Conservation (phyloP, 1,140 invertebrate genomes). For the Drosophila chauvacae region DNA sequence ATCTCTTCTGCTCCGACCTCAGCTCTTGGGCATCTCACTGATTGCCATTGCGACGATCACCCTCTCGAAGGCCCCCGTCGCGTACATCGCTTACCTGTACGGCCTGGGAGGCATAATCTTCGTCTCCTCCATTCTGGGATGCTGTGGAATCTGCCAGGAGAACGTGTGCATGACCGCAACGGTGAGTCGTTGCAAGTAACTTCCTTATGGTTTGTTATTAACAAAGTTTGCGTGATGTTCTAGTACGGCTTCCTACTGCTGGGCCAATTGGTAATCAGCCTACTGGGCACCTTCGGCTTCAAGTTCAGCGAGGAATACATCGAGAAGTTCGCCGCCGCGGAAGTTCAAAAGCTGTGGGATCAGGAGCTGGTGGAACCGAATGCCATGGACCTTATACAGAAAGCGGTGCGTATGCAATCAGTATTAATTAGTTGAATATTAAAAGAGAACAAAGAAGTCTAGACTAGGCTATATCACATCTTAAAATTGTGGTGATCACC, state of each 20-base stretch:
- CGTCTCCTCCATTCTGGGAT: conserved; percentile 68
- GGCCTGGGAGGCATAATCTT: conserved; percentile 66
- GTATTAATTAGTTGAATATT: too few species aligned
- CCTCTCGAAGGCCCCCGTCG: conserved; percentile 52
- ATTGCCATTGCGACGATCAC: conserved; percentile 57
- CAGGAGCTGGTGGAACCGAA: conserved; percentile 45
- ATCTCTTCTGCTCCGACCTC: conserved; percentile 31
- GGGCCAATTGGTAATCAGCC: conserved; percentile 51
- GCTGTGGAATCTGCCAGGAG: conserved; percentile 76
- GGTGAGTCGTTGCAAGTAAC: conserved; percentile 51
- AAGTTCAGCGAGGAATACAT: conserved; percentile 61
- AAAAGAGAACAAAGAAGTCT: background rate
- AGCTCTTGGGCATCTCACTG: conserved; percentile 63
- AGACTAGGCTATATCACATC: too few species aligned
- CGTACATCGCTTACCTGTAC: conserved; percentile 59
- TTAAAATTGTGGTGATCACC: too few species aligned
- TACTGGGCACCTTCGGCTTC: conserved; percentile 52
- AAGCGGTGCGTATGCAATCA: conserved; percentile 31
- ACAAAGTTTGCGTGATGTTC: conserved; percentile 3
- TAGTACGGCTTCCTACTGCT: conserved; percentile 72
- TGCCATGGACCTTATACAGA: conserved; percentile 57
- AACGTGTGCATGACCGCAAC: conserved; percentile 71
- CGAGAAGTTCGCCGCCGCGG: conserved; percentile 49
- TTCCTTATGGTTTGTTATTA: background rate
- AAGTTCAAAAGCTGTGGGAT: conserved; percentile 61